Evolutionary conservation across 2,797 vertebrate genomes (phyloP), one percentile per base, ranked within the genome.

Genomic region (Margarornis squamiger): DNA sequence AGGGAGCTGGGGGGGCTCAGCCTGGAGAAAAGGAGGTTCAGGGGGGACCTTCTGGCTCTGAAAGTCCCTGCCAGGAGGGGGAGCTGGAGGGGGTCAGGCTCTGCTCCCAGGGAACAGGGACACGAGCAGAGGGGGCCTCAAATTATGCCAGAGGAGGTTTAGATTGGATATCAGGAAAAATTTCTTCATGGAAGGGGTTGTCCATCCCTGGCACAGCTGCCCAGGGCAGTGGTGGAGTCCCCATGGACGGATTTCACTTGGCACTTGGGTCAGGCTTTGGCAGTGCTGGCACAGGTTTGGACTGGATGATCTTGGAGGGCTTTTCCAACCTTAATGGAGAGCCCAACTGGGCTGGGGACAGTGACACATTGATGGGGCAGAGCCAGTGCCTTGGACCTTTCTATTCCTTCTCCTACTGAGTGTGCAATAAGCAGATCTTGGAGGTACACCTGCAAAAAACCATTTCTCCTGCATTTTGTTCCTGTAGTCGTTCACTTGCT

Each of bases 361-460:
- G 79, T 3, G 2, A 16, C 7, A 49, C 13, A 20, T 8, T 12
- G 36, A 21, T 14, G 36, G 34, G 12, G 29, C 3, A 2, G 80
- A 83, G n/a, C 16, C 84, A 27, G 17, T 14, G 13, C 32, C 7
- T 7, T 3, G 30, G 14, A 17, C 12, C 32, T 59, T 78, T 36
- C 43, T 82, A 1, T 5, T 65, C 6, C 12, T 72, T 29, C 38
- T 62, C 0, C 54, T 58, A 2, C 45, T 36, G 43, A 32, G 27
- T 4, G 1, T n/a, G 30, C 30, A 12, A 58, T 94, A 97, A 98
- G 97, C 97, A 98, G 97, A 90, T 98, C 96, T 97, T 95, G 96
- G 98, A 98, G 97, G 95, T 97, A 98, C 98, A 98, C 97, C 96
- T 97, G 95, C 97, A 93, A 97, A 97, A 97, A 61, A 76, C 65